Base-by-base conservation (phyloP, 2,797 vertebrate species). In the Hippopotamyrus pictus region DNA sequence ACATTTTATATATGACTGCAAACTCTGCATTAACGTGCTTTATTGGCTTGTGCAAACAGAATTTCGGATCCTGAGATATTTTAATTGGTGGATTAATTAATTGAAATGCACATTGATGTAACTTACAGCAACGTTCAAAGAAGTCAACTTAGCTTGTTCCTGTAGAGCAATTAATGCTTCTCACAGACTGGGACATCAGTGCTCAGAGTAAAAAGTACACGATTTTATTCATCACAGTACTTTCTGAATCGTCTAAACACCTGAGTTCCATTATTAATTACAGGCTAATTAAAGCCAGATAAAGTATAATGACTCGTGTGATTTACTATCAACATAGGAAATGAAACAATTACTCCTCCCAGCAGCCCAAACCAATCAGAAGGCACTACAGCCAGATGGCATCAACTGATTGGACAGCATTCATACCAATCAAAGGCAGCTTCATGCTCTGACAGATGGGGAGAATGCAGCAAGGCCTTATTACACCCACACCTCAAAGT, bases 331-430 rank as follows among this genome's bases (percentile, higher is more conserved):
- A 29, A 25, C 37, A 73, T 51, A 79, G 33, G 25, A n/a, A 3
- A 37, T 1, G n/a, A 8, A 8, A 25, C 11, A 0, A 88, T 90
- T 89, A 87, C 41, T 62, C 33, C 50, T 51, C 46, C 51, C 59
- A 73, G 33, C 50, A 89, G 48, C 11, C 37, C 11, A 73, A 87
- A 89, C 48, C 89, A 89, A 76, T 87, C 50, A 79, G 14, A 53
- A 76, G 65, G n/a, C 65, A 54, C 37, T 89, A 57, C 62, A 87
- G 51, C 48, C 89, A 89, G 89, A 89, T 89, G 89, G 84, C 86
- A 87, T 87, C 50, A 59, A 33, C 85, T 87, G 85, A 89, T 48
- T 89, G 65, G 85, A 29, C 22, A 44, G 9, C n/a, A 82, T 9
- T 37, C 17, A 22, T 44, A 76, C 85, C 85, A 89, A 87, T 87